A percentile compares a stretch with the other conserved stretches of the same genome.
phyloP scores from a whole-genome alignment of 2,888 invertebrate genomes.

The Volucella bombylans region DNA sequence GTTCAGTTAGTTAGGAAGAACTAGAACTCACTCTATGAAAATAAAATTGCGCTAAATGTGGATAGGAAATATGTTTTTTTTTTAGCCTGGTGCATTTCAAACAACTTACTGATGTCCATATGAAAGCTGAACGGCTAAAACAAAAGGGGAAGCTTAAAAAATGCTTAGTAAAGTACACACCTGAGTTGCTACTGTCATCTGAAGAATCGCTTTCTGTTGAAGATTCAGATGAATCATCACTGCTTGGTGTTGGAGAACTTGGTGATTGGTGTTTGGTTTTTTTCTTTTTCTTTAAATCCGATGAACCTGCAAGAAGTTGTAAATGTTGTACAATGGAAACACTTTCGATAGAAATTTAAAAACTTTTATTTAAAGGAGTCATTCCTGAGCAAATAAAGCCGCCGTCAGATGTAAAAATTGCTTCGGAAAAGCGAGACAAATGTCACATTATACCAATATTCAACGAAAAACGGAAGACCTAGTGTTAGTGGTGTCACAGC shows the following conservation, averaged over 20 bases:
- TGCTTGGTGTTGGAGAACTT: slow-evolving; percentile 51
- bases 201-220: slow-evolving; percentile 54
- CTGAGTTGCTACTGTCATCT: slow-evolving; percentile 49
- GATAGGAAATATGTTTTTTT: not conserved
- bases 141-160: slow-evolving; percentile 21
- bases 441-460: no score
- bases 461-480: no score
- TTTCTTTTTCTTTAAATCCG: slow-evolving; percentile 70
- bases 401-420: no score
- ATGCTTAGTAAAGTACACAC: slow-evolving; percentile 49
- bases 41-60: slow-evolving; percentile 7
- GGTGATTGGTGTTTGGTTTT: slow-evolving; percentile 64
- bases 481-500: no score
- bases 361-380: not conserved
- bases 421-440: no score
- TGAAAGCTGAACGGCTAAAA: slow-evolving; percentile 31
- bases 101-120: slow-evolving; percentile 21
- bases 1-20: slow-evolving; percentile 8
- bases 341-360: slow-evolving; percentile 76
- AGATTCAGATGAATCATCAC: slow-evolving; percentile 47
- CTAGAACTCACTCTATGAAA: slow-evolving; percentile 3
- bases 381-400: no score
- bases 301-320: slow-evolving; percentile 57
- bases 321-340: slow-evolving; percentile 53
- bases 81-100: not conserved